These are phyloP conservation scores for Echinometra lucunter DNA, from an alignment of 53 echinoderm and acorn worm genomes.

Conservation along the genomic window DNA sequence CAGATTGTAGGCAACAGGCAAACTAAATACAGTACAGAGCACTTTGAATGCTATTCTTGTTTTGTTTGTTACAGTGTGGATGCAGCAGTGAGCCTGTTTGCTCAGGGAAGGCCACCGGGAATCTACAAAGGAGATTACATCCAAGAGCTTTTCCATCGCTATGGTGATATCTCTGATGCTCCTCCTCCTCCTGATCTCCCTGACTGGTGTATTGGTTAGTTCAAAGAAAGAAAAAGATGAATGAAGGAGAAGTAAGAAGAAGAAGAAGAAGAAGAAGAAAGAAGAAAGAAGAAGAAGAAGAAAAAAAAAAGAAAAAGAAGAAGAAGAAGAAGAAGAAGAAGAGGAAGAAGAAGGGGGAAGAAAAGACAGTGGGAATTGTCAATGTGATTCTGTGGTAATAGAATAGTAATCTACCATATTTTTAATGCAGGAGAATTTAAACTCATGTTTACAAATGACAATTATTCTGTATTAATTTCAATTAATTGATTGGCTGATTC, in stretches of 20 bases:
- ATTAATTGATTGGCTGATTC: too few relatives aligned
- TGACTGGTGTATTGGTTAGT: conserved; percentile 93
- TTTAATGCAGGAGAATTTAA: background rate
- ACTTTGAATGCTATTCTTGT: background rate
- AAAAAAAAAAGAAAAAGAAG: background rate
- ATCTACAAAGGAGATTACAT: conserved; percentile 97
- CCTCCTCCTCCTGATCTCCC: conserved; percentile 85
- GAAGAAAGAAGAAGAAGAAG: background rate
- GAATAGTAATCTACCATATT: background rate
- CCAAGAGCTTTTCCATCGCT: conserved; percentile 87
- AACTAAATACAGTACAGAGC: too few relatives aligned
- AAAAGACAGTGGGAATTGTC: too few relatives aligned
- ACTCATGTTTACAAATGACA: background rate
- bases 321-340: background rate
- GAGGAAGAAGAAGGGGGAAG: too few relatives aligned
- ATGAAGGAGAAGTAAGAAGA: background rate
- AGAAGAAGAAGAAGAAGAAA: background rate
- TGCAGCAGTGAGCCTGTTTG: conserved; percentile 87
- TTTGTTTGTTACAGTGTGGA: conserved; percentile 79
- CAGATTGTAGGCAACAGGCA: too few relatives aligned
- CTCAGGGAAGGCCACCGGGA: conserved; percentile 88
- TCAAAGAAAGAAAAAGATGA: background rate
- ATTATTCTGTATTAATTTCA: too few relatives aligned
- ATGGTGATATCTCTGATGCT: conserved; percentile 89
- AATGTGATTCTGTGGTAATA: background rate